These are phyloP conservation scores for Athalia rosae DNA, from an alignment of 2,888 invertebrate species.

Conservation along the genomic window DNA sequence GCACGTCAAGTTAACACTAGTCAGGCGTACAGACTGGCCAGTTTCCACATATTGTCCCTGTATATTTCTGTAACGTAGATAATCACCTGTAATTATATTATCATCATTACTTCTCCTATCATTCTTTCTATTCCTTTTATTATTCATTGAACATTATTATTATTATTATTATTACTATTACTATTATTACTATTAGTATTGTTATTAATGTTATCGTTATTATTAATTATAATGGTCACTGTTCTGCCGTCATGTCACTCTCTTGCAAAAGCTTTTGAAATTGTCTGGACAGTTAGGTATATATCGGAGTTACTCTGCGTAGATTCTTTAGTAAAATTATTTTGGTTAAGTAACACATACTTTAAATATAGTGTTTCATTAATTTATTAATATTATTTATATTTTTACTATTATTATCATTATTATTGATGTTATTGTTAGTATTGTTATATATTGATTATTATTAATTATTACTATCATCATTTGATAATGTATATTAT, in stretches of 20 bases:
- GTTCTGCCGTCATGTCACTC: too few relatives aligned
- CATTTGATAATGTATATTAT: neutral
- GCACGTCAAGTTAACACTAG: too few relatives aligned
- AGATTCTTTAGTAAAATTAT: conserved; percentile 33
- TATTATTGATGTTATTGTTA: conserved; percentile 5
- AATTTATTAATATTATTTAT: conserved; percentile 11
- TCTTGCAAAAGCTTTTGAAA: neutral
- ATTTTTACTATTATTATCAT: conserved; percentile 13
- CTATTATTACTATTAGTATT: too few relatives aligned
- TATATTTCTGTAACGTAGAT: conserved; percentile 39
- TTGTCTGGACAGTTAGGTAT: conserved; percentile 7
- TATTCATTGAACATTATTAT: too few relatives aligned
- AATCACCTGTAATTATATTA: conserved; percentile 3
- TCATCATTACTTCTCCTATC: too few relatives aligned
- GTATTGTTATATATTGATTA: neutral
- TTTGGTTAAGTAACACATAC: conserved; percentile 48
- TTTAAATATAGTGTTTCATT: conserved; percentile 23
- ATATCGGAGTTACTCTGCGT: conserved; percentile 13
- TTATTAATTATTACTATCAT: conserved; percentile 13
- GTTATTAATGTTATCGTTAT: too few relatives aligned
- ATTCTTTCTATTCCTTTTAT: too few relatives aligned
- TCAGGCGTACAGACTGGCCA: too few relatives aligned
- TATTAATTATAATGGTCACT: too few relatives aligned
- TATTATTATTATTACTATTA: too few relatives aligned
- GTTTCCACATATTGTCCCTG: too few relatives aligned